These are phyloP conservation scores for Macrotis lagotis DNA, from an alignment of 2,113 vertebrate genomes.

Conservation along the genomic window DNA sequence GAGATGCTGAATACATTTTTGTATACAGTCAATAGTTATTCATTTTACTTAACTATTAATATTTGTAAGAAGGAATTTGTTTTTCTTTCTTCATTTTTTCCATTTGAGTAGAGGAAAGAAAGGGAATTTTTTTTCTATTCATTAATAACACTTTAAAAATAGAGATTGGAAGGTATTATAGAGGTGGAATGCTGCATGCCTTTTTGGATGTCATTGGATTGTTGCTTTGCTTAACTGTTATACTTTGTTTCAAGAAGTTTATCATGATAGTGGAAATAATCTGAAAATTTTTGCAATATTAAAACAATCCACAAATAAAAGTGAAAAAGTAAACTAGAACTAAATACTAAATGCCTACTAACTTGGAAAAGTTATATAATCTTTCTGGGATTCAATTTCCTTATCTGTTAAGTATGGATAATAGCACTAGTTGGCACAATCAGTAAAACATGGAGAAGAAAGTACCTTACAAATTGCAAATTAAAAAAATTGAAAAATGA, in stretches of 20 bases:
- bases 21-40: background rate
- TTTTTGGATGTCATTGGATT: background rate
- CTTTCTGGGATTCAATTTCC: too few relatives aligned
- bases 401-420: background rate
- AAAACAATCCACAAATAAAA: background rate
- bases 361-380: too few relatives aligned
- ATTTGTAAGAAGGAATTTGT: background rate
- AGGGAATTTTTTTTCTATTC: background rate
- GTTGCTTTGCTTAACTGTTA: background rate
- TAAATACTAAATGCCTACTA: background rate
- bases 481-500: too few relatives aligned
- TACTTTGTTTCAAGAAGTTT: background rate
- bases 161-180: background rate
- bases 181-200: background rate
- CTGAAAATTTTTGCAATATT: background rate
- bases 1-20: background rate
- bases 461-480: background rate
- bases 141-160: background rate
- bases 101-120: background rate
- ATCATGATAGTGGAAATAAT: too few relatives aligned
- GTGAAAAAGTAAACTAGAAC: background rate
- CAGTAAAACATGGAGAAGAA: background rate
- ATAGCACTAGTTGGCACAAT: background rate
- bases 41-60: background rate
- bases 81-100: background rate